Base-by-base conservation (phyloP, 2,113 vertebrate genomes). In the Phrynosoma blainvillii region DNA sequence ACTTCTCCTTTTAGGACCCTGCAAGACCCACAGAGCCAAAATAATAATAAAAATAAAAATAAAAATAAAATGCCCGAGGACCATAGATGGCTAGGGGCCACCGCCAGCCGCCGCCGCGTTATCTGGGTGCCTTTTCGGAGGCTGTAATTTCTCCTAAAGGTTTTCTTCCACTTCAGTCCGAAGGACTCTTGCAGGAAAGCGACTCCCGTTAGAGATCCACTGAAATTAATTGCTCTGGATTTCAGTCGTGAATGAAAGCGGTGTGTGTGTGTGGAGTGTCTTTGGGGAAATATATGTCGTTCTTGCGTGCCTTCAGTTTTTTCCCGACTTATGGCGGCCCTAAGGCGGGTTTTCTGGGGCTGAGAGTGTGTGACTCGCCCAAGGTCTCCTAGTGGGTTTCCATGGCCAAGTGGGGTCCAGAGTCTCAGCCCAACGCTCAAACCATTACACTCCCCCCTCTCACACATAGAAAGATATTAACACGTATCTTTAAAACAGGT, bases 1-100 rank as follows among this genome's bases (percentile, higher is more conserved):
- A 1, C 27, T 76, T 66, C 86, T 87, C 56, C 9, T 76, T 83
- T 56, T 68, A 66, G 79, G 79, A 81, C 59, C 71, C 36, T 82
- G 79, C 5, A 75, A 42, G 32, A 84, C 27, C 62, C 23, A 9
- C 65, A 25, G 1, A 36, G 47, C 71, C 12, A n/a, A 73, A n/a
- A 73, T 12, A 12, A n/a, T 36, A n/a, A n/a, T n/a, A n/a, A n/a
- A n/a, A n/a, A n/a, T n/a, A 36, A 36, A 36, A 36, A 36, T 36
- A 36, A 36, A 36, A 36, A 5, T 18, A 7, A 59, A 25, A 62
- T n/a, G 40, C 86, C 52, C 20, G 13, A 11, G 7, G 36, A 82
- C 25, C 62, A 11, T 32, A 36, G 71, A 52, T 65, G 27, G 12
- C 40, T n/a, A 73, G 73, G 36, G 56, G n/a, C 62, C 23, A 1